Conservation (phyloP, 2,888 invertebrate genomes). For the Gibbula magus region DNA sequence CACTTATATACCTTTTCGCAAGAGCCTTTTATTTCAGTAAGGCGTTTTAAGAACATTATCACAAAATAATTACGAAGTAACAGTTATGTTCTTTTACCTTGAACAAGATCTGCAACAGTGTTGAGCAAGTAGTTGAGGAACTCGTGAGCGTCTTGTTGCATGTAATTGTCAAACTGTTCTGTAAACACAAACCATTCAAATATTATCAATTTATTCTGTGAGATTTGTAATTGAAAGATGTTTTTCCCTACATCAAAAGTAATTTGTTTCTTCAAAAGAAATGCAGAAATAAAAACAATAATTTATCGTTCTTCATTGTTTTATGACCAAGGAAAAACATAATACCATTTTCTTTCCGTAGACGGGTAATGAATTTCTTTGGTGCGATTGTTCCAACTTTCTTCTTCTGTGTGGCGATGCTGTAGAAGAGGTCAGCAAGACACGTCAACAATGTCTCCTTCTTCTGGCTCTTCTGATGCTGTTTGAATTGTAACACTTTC, state of each 20-base stretch:
- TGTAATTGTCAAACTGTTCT: conserved; percentile 99
- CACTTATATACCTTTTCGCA: no score
- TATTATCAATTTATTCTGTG: no score
- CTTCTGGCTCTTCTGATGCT: conserved; percentile 76
- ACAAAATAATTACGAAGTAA: no score
- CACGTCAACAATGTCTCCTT: conserved; percentile 98
- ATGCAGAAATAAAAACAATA: background rate
- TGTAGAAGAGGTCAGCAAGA: conserved; percentile 98
- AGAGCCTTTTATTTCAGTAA: no score
- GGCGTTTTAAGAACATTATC: no score
- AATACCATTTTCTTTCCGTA: conserved; percentile 97
- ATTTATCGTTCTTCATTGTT: background rate
- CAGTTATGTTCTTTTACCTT: conserved; percentile 79
- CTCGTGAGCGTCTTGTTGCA: conserved; percentile 99
- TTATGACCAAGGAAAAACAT: background rate
- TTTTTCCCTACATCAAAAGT: no score
- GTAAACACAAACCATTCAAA: conserved; percentile 64
- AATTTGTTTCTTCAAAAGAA: background rate
- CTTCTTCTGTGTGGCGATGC: conserved; percentile 99
- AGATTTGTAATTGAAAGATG: no score
- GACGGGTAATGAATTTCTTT: conserved; percentile 98
- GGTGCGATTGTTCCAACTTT: conserved; percentile 99
- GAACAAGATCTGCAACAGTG: conserved; percentile 78
- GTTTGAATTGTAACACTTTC: conserved; percentile 97
- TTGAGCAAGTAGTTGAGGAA: conserved; percentile 99